Percentiles rank a stretch among this genome's conserved stretches.
Conservation (phyloP, 1,140 invertebrate genomes). For the Phenacoccus solenopsis region DNA sequence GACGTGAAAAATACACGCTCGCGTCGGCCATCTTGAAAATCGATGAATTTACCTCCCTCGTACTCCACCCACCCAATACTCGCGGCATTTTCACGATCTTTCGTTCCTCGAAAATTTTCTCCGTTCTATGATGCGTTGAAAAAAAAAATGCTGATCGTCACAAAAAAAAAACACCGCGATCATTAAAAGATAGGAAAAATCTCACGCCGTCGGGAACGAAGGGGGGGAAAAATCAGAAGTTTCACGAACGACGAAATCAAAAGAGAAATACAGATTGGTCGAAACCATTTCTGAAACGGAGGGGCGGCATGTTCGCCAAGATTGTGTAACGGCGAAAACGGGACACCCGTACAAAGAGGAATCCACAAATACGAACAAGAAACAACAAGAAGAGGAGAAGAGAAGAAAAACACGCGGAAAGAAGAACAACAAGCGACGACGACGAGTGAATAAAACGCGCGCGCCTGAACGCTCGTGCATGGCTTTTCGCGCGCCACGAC, state of each 20-base stretch:
- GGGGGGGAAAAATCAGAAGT: background rate
- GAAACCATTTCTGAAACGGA: slow-evolving; percentile 13
- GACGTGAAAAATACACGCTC: no score
- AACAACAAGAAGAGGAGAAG: background rate
- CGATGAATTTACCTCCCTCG: background rate
- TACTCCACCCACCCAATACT: background rate
- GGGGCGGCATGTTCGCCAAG: background rate
- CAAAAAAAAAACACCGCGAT: background rate
- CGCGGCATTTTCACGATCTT: background rate
- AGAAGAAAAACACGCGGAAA: slow-evolving; percentile 14
- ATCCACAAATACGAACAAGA: background rate
- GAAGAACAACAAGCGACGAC: background rate
- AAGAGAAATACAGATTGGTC: background rate
- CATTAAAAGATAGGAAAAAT: background rate
- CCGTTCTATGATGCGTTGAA: no score
- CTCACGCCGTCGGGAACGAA: background rate
- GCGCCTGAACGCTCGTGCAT: slow-evolving; percentile 9
- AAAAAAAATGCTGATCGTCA: background rate
- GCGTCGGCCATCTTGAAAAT: slow-evolving; percentile 10
- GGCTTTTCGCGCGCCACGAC: slow-evolving; percentile 5
- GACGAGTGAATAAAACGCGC: slow-evolving; percentile 12
- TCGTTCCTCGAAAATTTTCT: background rate
- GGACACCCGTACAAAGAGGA: background rate
- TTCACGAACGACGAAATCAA: slow-evolving; percentile 1
- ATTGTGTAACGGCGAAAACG: background rate